Conservation (phyloP, 1,140 invertebrate genomes). For the Tetranychus cinnabarinus region DNA sequence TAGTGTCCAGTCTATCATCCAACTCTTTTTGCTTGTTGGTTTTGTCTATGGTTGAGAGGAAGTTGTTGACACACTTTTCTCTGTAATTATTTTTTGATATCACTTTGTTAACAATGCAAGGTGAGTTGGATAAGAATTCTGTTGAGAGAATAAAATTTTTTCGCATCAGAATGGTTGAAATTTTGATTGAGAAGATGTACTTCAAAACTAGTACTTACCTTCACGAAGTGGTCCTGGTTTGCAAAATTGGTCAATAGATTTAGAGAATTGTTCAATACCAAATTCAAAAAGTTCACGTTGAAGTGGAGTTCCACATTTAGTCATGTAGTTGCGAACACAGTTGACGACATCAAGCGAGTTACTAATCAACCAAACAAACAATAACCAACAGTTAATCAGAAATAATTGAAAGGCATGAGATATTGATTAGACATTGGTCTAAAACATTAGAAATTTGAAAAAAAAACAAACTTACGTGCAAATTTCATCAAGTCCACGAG, state of each 20-base stretch:
- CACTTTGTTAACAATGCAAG: conserved; percentile 11
- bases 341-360: conserved; percentile 7
- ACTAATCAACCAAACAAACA: neutral
- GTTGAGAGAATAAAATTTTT: neutral
- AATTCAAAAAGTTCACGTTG: conserved; percentile 16
- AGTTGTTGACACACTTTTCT: conserved; percentile 5
- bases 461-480: conserved; percentile 14
- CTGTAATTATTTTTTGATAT: conserved; percentile 5
- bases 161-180: neutral
- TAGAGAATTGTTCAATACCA: conserved; percentile 11
- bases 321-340: conserved; percentile 14
- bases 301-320: conserved; percentile 15
- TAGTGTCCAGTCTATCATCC: neutral
- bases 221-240: conserved; percentile 2
- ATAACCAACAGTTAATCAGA: neutral
- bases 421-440: neutral
- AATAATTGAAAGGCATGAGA: neutral
- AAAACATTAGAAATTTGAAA: neutral
- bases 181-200: neutral
- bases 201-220: neutral
- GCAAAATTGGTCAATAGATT: conserved; percentile 15
- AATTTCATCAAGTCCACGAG: conserved; percentile 12
- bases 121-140: conserved; percentile 9
- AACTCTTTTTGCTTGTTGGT: neutral
- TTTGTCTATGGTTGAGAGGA: conserved; percentile 4